A percentile compares a stretch with the other conserved stretches of the same genome.
phyloP scores from a whole-genome alignment of 2,888 invertebrate species.

The Lepidocyrtinus sp. region DNA sequence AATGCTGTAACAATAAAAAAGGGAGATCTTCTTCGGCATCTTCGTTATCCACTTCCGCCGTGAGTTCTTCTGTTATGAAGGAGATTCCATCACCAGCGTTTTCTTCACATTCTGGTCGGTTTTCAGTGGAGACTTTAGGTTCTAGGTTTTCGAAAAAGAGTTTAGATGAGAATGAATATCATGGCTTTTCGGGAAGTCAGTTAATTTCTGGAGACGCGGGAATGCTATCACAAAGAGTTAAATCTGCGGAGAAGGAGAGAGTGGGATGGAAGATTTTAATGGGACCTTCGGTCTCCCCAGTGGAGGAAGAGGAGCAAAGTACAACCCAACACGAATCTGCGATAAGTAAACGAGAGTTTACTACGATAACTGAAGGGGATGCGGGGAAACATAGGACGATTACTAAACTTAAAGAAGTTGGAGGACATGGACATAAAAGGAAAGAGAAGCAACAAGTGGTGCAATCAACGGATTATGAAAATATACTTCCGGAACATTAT shows the following conservation, averaged over 20 bases:
- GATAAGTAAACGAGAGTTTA: slow-evolving; percentile 11
- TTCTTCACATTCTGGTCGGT: not conserved
- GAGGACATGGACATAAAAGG: not conserved
- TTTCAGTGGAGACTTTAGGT: slow-evolving; percentile 22
- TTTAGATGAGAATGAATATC: not conserved
- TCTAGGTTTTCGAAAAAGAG: slow-evolving; percentile 31
- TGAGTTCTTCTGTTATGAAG: not conserved
- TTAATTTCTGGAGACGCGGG: slow-evolving; percentile 51
- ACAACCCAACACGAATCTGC: not conserved
- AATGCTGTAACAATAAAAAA: not conserved
- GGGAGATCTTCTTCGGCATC: not conserved
- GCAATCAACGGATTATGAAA: too few species aligned
- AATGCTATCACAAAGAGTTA: not conserved
- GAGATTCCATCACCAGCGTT: not conserved
- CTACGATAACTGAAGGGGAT: slow-evolving; percentile 39
- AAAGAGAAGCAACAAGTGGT: not conserved
- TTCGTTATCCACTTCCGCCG: not conserved
- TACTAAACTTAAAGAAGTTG: slow-evolving; percentile 3
- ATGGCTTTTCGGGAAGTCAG: slow-evolving; percentile 35
- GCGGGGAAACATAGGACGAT: slow-evolving; percentile 34
- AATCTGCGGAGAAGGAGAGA: slow-evolving; percentile 11
- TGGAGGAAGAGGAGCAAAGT: not conserved
- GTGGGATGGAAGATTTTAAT: slow-evolving; percentile 53
- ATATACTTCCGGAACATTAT: not conserved
- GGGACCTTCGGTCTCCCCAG: slow-evolving; percentile 46